phyloP scores from a whole-genome alignment of 2,113 vertebrate species.

The Athene noctua region DNA sequence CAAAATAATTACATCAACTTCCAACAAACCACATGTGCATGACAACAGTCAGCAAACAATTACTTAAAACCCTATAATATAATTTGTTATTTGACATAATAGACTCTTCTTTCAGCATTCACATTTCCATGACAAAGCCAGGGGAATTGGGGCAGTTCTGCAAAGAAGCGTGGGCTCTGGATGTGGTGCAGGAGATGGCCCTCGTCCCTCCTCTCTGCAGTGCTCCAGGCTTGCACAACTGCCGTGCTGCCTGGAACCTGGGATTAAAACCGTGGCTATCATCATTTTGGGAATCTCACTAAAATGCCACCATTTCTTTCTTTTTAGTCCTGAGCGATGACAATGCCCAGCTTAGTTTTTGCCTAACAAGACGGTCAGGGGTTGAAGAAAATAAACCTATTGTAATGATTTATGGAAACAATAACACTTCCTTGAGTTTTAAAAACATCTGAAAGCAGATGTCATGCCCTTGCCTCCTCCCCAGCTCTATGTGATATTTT shows the following conservation, averaged over 20 bases:
- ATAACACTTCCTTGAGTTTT: conserved; percentile 29
- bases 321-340: background rate
- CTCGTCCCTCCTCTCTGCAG: background rate
- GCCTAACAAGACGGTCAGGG: background rate
- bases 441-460: conserved; percentile 44
- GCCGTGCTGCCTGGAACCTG: background rate
- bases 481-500: background rate
- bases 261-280: background rate
- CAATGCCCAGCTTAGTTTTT: background rate
- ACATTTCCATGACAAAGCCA: conserved; percentile 56
- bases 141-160: conserved; percentile 13
- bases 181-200: background rate
- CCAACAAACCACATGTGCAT: conserved; percentile 33
- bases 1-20: conserved; percentile 45
- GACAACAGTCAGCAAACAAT: conserved; percentile 61
- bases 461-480: background rate
- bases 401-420: conserved; percentile 42
- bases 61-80: conserved; percentile 41
- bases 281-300: background rate
- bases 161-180: background rate
- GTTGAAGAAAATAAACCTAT: background rate
- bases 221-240: background rate
- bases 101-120: conserved; percentile 7
- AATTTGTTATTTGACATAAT: conserved; percentile 51
- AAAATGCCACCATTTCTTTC: background rate